phyloP scores from a whole-genome alignment of 2,113 vertebrate species.

The Nyctereutes procyonoides region DNA sequence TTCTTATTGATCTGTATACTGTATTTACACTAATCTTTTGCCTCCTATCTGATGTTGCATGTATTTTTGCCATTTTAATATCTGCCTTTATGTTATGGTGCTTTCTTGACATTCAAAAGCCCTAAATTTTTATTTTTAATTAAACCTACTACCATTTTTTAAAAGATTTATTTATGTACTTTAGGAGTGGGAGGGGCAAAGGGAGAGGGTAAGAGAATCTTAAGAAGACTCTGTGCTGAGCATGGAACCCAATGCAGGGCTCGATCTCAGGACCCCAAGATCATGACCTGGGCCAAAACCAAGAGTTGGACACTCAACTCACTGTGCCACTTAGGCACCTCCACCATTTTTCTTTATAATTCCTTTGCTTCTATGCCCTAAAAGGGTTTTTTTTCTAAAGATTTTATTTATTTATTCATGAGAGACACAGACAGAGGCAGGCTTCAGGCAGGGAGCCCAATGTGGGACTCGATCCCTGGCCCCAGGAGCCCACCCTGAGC shows the following conservation, averaged over 20 bases:
- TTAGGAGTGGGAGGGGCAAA: neutral
- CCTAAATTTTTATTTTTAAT: conserved; percentile 52
- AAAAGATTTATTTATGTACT: neutral
- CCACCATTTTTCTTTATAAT: conserved; percentile 36
- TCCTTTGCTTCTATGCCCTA: conserved; percentile 46
- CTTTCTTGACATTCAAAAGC: conserved; percentile 54
- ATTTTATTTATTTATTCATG: too few relatives aligned
- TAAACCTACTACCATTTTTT: conserved; percentile 53
- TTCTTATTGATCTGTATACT: neutral
- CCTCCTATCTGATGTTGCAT: neutral
- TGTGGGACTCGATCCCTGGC: too few relatives aligned
- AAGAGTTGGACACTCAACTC: neutral
- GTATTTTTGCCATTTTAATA: conserved; percentile 13
- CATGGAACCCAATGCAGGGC: neutral
- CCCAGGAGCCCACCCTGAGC: too few relatives aligned
- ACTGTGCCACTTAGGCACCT: neutral
- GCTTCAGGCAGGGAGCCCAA: too few relatives aligned
- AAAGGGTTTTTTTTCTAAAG: conserved; percentile 24
- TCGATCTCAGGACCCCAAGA: neutral
- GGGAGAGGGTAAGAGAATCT: neutral
- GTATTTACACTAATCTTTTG: conserved; percentile 15
- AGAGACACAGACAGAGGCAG: too few relatives aligned
- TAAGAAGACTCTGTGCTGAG: neutral
- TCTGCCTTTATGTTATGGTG: conserved; percentile 53
- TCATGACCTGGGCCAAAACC: neutral